A percentile compares a stretch with the other conserved stretches of the same genome.
Conservation (phyloP, 2,797 vertebrate species). For the Tolypeutes matacus region DNA sequence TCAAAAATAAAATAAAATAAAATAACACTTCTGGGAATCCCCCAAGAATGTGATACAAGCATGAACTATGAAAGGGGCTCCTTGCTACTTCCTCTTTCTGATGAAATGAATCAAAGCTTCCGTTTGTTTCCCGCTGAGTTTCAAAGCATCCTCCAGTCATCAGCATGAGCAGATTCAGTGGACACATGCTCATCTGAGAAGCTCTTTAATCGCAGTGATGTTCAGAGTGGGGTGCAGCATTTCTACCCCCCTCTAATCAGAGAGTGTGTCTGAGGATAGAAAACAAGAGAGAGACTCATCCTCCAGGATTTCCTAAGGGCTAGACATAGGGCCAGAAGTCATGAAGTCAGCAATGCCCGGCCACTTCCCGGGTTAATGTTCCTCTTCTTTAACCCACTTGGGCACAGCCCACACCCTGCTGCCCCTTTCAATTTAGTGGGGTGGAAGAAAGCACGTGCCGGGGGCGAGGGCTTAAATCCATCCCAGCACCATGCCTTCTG, state of each 20-base stretch:
- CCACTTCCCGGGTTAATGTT: not conserved
- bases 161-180: not conserved
- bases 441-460: no score
- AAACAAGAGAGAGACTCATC: constrained; percentile 16
- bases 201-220: constrained; percentile 68
- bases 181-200: constrained; percentile 18
- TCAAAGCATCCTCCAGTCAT: constrained; percentile 7
- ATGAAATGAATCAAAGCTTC: not conserved
- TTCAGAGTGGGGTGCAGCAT: not conserved
- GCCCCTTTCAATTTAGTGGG: not conserved
- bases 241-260: not conserved
- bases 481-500: not conserved
- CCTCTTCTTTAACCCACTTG: not conserved
- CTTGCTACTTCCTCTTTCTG: constrained; percentile 36
- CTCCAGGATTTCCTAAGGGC: constrained; percentile 45
- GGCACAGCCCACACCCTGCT: not conserved
- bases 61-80: not conserved
- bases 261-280: constrained; percentile 31
- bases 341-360: not conserved
- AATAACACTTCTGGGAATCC: not conserved
- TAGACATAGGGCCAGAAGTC: constrained; percentile 44
- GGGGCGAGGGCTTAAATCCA: not conserved
- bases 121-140: not conserved
- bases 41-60: not conserved
- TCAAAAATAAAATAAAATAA: not conserved